Conservation (phyloP, 2,113 vertebrate species). For the Bos javanicus region DNA sequence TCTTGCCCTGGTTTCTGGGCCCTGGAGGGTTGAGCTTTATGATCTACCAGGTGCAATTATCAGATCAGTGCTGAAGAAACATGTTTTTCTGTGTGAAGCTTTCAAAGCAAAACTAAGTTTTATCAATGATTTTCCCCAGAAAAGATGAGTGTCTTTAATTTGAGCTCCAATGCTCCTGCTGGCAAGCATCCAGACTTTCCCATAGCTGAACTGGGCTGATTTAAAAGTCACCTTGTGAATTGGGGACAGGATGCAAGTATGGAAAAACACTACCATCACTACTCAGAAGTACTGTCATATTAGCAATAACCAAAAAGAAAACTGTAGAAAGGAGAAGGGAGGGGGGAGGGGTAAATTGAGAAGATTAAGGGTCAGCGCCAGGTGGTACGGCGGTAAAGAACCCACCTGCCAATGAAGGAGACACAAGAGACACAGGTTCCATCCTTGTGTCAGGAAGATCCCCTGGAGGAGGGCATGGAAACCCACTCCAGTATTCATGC, state of each 20-base stretch:
- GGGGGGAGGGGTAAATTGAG: background rate
- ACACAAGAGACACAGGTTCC: background rate
- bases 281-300: background rate
- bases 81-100: constrained; percentile 2
- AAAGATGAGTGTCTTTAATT: background rate
- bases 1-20: constrained; percentile 66
- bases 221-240: constrained; percentile 35
- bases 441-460: background rate
- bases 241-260: constrained; percentile 15
- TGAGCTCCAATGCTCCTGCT: background rate
- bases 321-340: background rate
- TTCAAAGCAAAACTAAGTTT: constrained; percentile 44
- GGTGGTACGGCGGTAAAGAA: background rate
- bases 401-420: background rate
- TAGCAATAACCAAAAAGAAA: background rate
- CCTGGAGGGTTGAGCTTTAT: constrained; percentile 48
- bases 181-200: background rate
- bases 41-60: constrained; percentile 41
- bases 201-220: background rate
- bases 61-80: constrained; percentile 19
- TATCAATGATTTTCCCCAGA: constrained; percentile 25
- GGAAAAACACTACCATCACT: constrained; percentile 51
- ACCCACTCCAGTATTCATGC: background rate
- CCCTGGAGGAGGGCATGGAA: background rate
- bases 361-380: background rate